These are phyloP conservation scores for Ranitomeya variabilis DNA, from an alignment of 2,113 vertebrate species.

Conservation along the genomic window DNA sequence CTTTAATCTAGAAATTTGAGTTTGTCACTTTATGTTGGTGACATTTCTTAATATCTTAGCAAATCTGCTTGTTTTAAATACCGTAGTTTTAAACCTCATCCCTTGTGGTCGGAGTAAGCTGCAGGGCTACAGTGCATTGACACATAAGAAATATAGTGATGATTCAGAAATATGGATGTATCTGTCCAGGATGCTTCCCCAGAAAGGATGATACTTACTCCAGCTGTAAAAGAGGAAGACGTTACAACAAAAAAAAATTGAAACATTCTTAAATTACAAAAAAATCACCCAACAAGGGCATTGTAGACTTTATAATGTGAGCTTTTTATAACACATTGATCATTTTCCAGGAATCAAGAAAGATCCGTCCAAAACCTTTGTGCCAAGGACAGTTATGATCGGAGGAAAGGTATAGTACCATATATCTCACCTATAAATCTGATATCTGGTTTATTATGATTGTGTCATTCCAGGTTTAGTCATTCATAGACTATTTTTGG, in stretches of 20 bases:
- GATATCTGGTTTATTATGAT: not conserved
- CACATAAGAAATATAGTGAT: not conserved
- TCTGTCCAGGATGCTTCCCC: not conserved
- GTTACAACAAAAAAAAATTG: too few species aligned
- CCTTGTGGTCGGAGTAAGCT: not conserved
- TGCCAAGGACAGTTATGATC: slow-evolving; percentile 86
- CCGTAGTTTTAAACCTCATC: not conserved
- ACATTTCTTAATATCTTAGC: too few species aligned
- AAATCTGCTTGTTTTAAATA: too few species aligned
- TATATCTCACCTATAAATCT: not conserved
- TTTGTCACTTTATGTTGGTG: too few species aligned
- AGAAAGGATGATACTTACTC: too few species aligned
- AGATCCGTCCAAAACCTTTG: slow-evolving; percentile 77
- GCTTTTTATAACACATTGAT: slow-evolving; percentile 8
- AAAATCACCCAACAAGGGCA: too few species aligned
- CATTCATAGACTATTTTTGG: too few species aligned
- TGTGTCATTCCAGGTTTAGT: too few species aligned
- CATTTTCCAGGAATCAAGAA: slow-evolving; percentile 81
- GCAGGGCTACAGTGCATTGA: not conserved
- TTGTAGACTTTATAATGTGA: not conserved
- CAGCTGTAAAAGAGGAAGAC: too few species aligned
- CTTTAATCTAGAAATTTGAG: too few species aligned
- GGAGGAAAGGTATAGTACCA: slow-evolving; percentile 80
- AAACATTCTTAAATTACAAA: too few species aligned
- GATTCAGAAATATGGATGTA: not conserved